Base-by-base conservation (phyloP, 2,113 vertebrate species). In the Oncorhynchus mykiss region DNA sequence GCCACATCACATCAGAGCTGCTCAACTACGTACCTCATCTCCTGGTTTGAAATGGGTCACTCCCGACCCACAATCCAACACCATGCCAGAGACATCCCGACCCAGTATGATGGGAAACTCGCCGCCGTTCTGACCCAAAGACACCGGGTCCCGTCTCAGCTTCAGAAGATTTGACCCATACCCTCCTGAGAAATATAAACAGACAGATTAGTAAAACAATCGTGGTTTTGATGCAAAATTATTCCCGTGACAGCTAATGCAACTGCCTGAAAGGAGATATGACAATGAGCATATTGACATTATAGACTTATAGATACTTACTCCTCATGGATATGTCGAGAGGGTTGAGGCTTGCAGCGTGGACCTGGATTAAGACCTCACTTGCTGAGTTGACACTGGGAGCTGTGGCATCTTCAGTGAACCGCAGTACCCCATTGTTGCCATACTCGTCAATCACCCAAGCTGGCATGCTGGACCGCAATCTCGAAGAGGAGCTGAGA, bases 321-420 rank as follows among this genome's bases (percentile, higher is more conserved):
- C 97, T 95, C 93, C 96, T 92, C 96, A 99, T 98, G 72, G 94
- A 92, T 34, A 97, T 84, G 86, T 98, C 97, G 79, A 99, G 94
- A 54, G 97, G 97, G 88, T 99, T 98, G 73, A 98, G 88, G 87
- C 96, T 95, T 0, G 95, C 93, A 12, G 97, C 96, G 2, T 95
- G 93, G 75, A 99, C 95, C 88, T 93, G 91, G 78, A 99, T 90
- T 90, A 96, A 90, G 66, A 99, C 94, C 81, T 99, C 96, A 87
- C 93, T 95, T 12, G 94, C 91, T 72, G 91, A 95, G n/a, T 81
- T 78, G 78, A 98, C 92, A 48, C 85, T 24, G 25, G 96, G 96
- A 27, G 94, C 65, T 48, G 79, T 16, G 90, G 92, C 90, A 25
- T 95, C 91, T 18, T 88, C 88, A 48, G 91, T 94, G 85, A 93